These are phyloP conservation scores for Habropoda laboriosa DNA, from an alignment of 1,140 invertebrate species.

Conservation along the genomic window DNA sequence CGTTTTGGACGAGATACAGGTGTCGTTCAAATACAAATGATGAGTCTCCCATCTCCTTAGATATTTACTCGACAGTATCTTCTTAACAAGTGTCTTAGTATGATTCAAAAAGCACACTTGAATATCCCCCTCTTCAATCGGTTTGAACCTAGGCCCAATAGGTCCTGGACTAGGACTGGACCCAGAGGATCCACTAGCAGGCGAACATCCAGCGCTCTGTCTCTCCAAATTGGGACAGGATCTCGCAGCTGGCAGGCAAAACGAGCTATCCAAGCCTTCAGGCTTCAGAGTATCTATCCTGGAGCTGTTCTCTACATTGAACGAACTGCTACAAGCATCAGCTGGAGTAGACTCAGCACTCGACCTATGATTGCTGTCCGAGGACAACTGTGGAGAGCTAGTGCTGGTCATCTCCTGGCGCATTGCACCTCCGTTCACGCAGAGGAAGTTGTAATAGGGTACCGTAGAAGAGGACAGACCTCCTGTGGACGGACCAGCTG, in stretches of 20 bases:
- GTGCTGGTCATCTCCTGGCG: conserved; percentile 78
- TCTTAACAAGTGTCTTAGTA: conserved; percentile 90
- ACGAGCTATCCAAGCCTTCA: conserved; percentile 75
- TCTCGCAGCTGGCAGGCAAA: conserved; percentile 81
- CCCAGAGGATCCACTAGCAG: conserved; percentile 74
- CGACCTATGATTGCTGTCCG: conserved; percentile 62
- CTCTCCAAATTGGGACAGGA: conserved; percentile 79
- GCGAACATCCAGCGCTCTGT: conserved; percentile 74
- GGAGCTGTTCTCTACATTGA: conserved; percentile 69
- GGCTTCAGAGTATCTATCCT: conserved; percentile 78
- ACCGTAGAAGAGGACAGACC: conserved; percentile 55
- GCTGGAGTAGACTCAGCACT: conserved; percentile 72
- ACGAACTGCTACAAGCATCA: conserved; percentile 80
- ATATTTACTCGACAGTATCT: conserved; percentile 91
- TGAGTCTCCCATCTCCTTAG: conserved; percentile 91
- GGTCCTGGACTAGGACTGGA: conserved; percentile 81
- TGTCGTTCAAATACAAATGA: conserved; percentile 87
- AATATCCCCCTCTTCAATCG: conserved; percentile 89
- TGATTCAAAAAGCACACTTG: conserved; percentile 91
- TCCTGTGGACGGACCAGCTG: conserved; percentile 70
- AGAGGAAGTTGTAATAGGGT: conserved; percentile 77
- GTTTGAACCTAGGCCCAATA: conserved; percentile 87
- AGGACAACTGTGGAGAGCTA: conserved; percentile 76
- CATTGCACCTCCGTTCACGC: conserved; percentile 76
- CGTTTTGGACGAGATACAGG: conserved; percentile 89